A percentile compares a stretch with the other conserved stretches of the same genome.
These are phyloP conservation scores for Ctenicera cuprea DNA, from an alignment of 2,888 invertebrate genomes.

Conservation along the genomic window DNA sequence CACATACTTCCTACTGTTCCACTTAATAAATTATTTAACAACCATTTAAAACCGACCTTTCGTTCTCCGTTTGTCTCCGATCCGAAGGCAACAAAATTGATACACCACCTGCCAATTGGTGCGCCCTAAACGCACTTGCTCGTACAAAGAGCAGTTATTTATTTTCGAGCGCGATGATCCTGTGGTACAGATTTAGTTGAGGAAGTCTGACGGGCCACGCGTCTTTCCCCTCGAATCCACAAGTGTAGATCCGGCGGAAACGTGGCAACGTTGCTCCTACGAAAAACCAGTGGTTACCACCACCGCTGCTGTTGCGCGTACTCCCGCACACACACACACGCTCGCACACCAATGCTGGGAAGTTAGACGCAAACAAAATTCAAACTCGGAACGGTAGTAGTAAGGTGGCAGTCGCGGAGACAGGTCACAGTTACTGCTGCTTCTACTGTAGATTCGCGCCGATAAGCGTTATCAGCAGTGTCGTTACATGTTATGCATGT, in stretches of 20 bases:
- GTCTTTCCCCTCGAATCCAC: slow-evolving; percentile 57
- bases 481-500: slow-evolving; percentile 30
- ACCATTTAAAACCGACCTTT: slow-evolving; percentile 39
- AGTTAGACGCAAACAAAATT: slow-evolving; percentile 63
- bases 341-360: slow-evolving; percentile 49
- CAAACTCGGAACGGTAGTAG: slow-evolving; percentile 66
- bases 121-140: slow-evolving; percentile 46
- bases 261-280: slow-evolving; percentile 65
- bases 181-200: slow-evolving; percentile 66
- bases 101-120: slow-evolving; percentile 55
- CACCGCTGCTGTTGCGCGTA: slow-evolving; percentile 59
- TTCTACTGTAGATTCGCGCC: slow-evolving; percentile 9
- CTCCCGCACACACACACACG: slow-evolving; percentile 64
- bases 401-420: slow-evolving; percentile 70
- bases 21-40: slow-evolving; percentile 50
- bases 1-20: slow-evolving; percentile 58
- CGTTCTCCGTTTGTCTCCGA: slow-evolving; percentile 29
- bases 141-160: slow-evolving; percentile 51
- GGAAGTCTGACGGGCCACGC: slow-evolving; percentile 68
- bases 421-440: slow-evolving; percentile 71
- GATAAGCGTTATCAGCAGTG: slow-evolving; percentile 32
- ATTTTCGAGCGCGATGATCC: slow-evolving; percentile 57
- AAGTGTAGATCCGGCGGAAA: slow-evolving; percentile 71
- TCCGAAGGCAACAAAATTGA: slow-evolving; percentile 33
- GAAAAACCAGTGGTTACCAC: slow-evolving; percentile 51